Conservation (phyloP, 64 coral and sea anemone genomes). For the Stylophora pistillata region DNA sequence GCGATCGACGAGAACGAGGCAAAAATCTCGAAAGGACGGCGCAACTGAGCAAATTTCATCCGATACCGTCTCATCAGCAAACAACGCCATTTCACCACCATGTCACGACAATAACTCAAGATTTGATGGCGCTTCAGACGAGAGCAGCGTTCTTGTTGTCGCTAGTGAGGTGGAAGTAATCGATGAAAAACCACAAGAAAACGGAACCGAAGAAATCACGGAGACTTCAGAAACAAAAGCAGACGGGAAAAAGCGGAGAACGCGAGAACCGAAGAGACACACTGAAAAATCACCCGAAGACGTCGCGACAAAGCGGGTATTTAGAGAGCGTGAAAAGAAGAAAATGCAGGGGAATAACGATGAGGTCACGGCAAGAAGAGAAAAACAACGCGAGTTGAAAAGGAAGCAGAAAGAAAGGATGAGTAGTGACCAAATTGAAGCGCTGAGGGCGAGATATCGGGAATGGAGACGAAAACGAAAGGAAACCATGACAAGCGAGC, state of each 20-base stretch:
- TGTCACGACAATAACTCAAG: conserved; percentile 90
- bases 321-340: conserved; percentile 50
- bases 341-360: conserved; percentile 48
- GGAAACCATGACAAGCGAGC: conserved; percentile 90
- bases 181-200: conserved; percentile 83
- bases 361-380: conserved; percentile 83
- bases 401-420: conserved; percentile 94
- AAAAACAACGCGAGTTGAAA: conserved; percentile 94
- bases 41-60: conserved; percentile 11
- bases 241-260: conserved; percentile 29
- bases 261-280: conserved; percentile 34
- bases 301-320: conserved; percentile 31
- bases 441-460: conserved; percentile 83
- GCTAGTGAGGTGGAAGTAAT: conserved; percentile 91
- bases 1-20: conserved; percentile 20
- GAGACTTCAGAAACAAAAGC: conserved; percentile 25
- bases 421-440: conserved; percentile 91
- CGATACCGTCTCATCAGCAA: conserved; percentile 62
- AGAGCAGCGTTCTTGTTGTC: conserved; percentile 80
- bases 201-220: conserved; percentile 41
- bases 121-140: conserved; percentile 72
- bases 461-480: conserved; percentile 94
- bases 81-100: conserved; percentile 83
- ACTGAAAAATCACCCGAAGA: conserved; percentile 51
- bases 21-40: conserved; percentile 47